Base-by-base conservation (phyloP, 2,797 vertebrate species). In the Spinus olivaceus region DNA sequence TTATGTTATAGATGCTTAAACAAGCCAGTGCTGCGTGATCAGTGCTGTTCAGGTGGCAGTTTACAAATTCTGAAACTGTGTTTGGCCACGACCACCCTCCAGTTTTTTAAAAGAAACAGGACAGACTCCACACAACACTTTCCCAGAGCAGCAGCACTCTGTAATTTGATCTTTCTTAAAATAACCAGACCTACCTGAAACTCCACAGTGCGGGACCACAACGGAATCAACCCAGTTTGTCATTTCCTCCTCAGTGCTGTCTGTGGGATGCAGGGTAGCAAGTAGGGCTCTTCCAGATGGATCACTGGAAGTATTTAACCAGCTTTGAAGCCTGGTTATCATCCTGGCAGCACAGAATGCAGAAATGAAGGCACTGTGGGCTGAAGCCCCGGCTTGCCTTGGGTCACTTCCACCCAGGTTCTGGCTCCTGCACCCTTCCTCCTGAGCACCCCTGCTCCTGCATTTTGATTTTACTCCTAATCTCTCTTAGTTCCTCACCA, bases 351-450 rank as follows among this genome's bases (percentile, higher is more conserved):
- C 39, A 78, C 12, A 82, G 51, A 80, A 28, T 41, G 25, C 9
- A 20, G n/a, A 78, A 82, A 57, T 0, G 0, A 61, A 56, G 14
- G 21, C 2, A 1, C 6, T 46, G 22, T 46, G 63, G 12, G 39
- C 50, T 70, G 32, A 89, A 53, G 2, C 24, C 24, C 63, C 51
- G 28, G 11, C 13, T 88, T 84, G 9, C 12, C 28, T 21, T 64
- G 53, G 16, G 3, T 65, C 35, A 32, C 11, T 13, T 16, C 23
- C 44, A 24, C n/a, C 17, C 30, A 32, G 10, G 14, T 71, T 20
- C 37, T 64, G 41, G 5, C 14, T 69, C 53, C 35, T 92, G 27
- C 41, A 21, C 17, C 20, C 28, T 64, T 77, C 18, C 23, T 17
- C 10, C 15, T 41, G 14, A 82, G 27, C 69, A 37, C 3, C 9